Base-by-base conservation (phyloP, 23 tunicate species). In the Botrylloides violaceus region DNA sequence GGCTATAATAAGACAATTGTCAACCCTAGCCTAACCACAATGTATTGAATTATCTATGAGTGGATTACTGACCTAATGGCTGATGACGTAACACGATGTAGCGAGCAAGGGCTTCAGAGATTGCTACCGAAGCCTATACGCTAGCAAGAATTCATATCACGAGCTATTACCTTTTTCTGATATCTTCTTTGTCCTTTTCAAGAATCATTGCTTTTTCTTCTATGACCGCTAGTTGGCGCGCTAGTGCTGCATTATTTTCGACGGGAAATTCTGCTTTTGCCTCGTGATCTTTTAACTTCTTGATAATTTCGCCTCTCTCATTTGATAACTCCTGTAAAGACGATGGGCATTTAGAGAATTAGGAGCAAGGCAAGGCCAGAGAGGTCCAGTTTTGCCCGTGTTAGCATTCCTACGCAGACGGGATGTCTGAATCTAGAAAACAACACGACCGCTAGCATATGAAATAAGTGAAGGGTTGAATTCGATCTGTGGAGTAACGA, bases 141-240 rank as follows among this genome's bases (percentile, higher is more conserved):
- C n/a, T n/a, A n/a, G n/a, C n/a, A n/a, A n/a, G n/a, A n/a, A n/a
- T n/a, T n/a, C n/a, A n/a, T n/a, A n/a, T n/a, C n/a, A n/a, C n/a
- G n/a, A n/a, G n/a, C n/a, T n/a, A n/a, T n/a, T n/a, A n/a, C 74
- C 37, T 68, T 36, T 31, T 5, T 19, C 58, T 55, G 19, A 68
- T 68, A 12, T 35, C 74, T 28, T 43, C 58, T 2, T 68, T 68
- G 1, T 68, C 74, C 47, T 68, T 68, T 36, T 68, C 74, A 32
- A 68, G 58, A 1, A 27, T 28, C 26, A 0, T 20, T 5, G 74
- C 74, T 37, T 37, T 68, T 43, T 68, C 29, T 68, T 68, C 74
- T n/a, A 68, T 68, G 2, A 26, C 58, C 56, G 74, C 74, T 68
- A 68, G 74, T 28, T 68, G 74, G 36, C 74, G 56, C 57, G 74